Percentiles rank a stretch among this genome's conserved stretches.
phyloP scores from a whole-genome alignment of 2,113 vertebrate species.

The Hydrolagus affinis region DNA sequence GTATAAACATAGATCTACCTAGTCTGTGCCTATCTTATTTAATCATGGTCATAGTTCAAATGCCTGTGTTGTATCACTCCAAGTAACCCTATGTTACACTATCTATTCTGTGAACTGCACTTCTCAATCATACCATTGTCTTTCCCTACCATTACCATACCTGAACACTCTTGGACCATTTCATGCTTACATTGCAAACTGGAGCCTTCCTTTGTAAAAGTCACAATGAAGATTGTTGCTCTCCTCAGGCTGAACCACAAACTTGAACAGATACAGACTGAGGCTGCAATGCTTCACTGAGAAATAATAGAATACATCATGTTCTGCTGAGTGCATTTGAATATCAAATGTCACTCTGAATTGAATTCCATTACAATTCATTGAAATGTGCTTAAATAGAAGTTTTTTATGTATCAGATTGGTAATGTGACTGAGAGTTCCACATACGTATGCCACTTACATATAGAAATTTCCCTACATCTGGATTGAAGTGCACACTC shows the following conservation, averaged over 20 bases:
- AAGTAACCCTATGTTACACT: no score
- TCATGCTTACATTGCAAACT: neutral
- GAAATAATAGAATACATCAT: slow-evolving; percentile 12
- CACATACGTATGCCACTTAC: no score
- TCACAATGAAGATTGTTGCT: neutral
- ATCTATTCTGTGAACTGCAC: no score
- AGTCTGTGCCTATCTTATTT: no score
- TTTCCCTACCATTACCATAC: neutral
- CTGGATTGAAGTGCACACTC: no score
- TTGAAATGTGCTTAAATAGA: slow-evolving; percentile 1
- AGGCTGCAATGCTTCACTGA: slow-evolving; percentile 3
- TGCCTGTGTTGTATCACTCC: no score
- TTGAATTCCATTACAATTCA: neutral
- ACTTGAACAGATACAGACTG: neutral
- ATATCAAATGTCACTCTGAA: neutral
- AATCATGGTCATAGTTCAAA: no score
- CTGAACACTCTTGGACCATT: neutral
- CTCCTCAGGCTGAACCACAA: slow-evolving; percentile 13
- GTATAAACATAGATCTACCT: no score
- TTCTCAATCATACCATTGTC: neutral
- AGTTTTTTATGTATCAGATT: neutral
- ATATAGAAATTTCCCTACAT: no score
- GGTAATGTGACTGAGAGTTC: no score
- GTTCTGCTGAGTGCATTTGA: neutral
- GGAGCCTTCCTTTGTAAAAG: neutral